Evolutionary conservation across 2,113 vertebrate genomes (phyloP).

Genomic region (Forbesichthys agassizii): DNA sequence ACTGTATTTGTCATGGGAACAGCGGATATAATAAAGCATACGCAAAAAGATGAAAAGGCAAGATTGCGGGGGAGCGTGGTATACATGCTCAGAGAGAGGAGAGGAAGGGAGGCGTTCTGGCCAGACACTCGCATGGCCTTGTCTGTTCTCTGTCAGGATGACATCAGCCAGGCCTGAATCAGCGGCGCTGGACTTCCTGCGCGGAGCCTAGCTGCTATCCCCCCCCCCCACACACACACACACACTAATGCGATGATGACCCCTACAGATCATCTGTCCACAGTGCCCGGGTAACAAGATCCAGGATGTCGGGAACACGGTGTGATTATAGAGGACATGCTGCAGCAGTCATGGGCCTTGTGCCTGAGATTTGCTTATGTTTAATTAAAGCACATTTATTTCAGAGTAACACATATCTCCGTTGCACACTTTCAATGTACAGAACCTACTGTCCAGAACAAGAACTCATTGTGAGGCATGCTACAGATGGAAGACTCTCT

Average conservation of each 20-base stretch:
- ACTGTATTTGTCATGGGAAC: constrained; percentile 37
- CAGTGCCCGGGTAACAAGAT: constrained; percentile 52
- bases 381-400: not conserved
- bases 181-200: constrained; percentile 9
- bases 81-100: constrained; percentile 1
- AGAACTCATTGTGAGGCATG: no score
- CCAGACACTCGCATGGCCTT: constrained; percentile 60
- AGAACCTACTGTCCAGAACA: no score
- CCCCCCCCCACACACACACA: no score
- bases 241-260: constrained; percentile 37
- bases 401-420: no score
- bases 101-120: constrained; percentile 12
- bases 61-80: constrained; percentile 21
- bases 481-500: no score
- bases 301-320: constrained; percentile 43
- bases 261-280: constrained; percentile 45
- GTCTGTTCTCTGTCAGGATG: constrained; percentile 70
- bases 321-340: not conserved
- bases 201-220: constrained; percentile 9
- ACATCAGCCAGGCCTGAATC: constrained; percentile 62
- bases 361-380: constrained; percentile 31
- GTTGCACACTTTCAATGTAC: no score
- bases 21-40: constrained; percentile 37
- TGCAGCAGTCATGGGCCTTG: no score
- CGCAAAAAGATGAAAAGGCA: constrained; percentile 4